Base-by-base conservation (phyloP, 2,113 vertebrate species). In the Vimba vimba region DNA sequence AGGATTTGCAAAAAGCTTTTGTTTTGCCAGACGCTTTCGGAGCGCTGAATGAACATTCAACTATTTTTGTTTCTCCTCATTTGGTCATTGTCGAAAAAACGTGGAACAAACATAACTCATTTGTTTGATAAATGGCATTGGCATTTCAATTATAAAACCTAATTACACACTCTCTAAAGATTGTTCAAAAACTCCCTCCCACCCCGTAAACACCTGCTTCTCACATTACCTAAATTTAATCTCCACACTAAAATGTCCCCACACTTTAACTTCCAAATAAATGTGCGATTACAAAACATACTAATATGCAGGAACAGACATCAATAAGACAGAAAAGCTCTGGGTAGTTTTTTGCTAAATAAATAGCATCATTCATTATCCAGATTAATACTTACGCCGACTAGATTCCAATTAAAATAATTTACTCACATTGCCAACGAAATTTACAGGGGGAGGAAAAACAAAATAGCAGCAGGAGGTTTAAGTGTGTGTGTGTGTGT, bases 341-440 rank as follows among this genome's bases (percentile, higher is more conserved):
- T 87, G 83, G 85, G 59, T 90, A 73, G 86, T 90, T 91, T 74
- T 86, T 84, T 85, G 87, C 89, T 90, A 62, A 92, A 93, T 89
- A 92, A 94, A 93, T 78, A 89, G 86, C 87, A 82, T 1, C 77
- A 85, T 86, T 91, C 87, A 69, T 90, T 90, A 87, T 87, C 84
- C 79, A 92, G 91, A 94, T 91, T 91, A 79, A 91, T 81, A 94
- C 87, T 93, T 92, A 89, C 91, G 92, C 87, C 92, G 92, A 94
- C 92, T 77, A 52, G 75, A 50, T 91, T 87, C 88, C 92, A 94
- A 95, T 94, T 93, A 94, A 94, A 94, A 94, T 86, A 93, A 95
- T 95, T 90, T 91, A 89, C 83, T 89, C 84, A 84, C 85, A 88
- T 91, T 93, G 92, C 91, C 92, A 91, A 89, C 85, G 90, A 91